These are phyloP conservation scores for Hippocampus kuda DNA, from an alignment of 2,797 vertebrate species.

Conservation along the genomic window DNA sequence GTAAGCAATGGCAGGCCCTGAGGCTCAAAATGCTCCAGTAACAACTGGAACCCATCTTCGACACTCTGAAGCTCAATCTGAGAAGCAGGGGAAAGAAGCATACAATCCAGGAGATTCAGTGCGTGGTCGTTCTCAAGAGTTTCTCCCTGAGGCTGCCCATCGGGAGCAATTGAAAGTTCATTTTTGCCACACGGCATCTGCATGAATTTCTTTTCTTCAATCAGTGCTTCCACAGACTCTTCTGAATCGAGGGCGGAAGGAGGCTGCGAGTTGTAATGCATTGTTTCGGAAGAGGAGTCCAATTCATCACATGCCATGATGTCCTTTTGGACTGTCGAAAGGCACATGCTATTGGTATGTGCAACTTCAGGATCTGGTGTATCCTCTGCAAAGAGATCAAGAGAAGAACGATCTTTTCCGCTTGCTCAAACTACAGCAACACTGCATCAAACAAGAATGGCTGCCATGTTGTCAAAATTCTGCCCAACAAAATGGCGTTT, in stretches of 20 bases:
- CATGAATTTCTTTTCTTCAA: background rate
- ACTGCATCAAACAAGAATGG: background rate
- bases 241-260: slow-evolving; percentile 2
- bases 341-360: background rate
- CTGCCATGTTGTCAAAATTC: background rate
- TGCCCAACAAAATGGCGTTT: no score
- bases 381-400: slow-evolving; percentile 3
- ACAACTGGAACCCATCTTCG: slow-evolving; percentile 2
- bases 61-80: slow-evolving; percentile 7
- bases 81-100: slow-evolving; percentile 7
- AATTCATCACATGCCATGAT: background rate
- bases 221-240: background rate
- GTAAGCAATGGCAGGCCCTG: background rate
- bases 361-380: background rate
- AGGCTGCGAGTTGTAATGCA: slow-evolving; percentile 4
- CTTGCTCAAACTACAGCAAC: background rate
- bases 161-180: background rate
- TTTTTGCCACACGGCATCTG: slow-evolving; percentile 3
- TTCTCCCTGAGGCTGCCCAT: background rate
- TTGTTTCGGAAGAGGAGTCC: slow-evolving; percentile 1
- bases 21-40: slow-evolving; percentile 7
- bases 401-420: background rate
- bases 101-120: slow-evolving; percentile 4
- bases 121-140: slow-evolving; percentile 1
- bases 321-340: background rate